Evolutionary conservation across 2,113 vertebrate genomes (phyloP).

Genomic region (Trochalopteron elliotii): DNA sequence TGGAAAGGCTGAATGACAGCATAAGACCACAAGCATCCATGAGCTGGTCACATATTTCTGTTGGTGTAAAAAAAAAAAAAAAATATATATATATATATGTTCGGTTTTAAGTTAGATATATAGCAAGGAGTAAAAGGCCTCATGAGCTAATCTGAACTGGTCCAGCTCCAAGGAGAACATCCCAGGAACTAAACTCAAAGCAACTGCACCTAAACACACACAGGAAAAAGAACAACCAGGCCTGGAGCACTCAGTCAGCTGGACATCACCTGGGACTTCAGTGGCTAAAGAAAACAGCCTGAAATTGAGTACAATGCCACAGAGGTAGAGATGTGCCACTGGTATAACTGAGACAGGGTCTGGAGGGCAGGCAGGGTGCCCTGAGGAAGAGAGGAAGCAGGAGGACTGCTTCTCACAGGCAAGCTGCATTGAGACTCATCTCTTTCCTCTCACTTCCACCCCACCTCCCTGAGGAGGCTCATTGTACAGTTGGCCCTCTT

Average conservation of each 20-base stretch:
- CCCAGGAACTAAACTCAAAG: not conserved
- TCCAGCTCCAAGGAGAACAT: not conserved
- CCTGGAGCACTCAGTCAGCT: not conserved
- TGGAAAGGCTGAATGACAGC: not conserved
- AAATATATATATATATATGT: not conserved
- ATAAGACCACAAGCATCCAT: not conserved
- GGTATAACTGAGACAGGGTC: not conserved
- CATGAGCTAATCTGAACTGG: not conserved
- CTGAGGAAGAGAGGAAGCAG: not conserved
- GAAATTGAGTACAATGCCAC: not conserved
- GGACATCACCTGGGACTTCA: not conserved
- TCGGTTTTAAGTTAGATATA: not conserved
- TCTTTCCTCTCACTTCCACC: not conserved
- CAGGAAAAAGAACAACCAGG: not conserved
- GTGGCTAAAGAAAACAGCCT: not conserved
- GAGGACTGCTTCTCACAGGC: not conserved
- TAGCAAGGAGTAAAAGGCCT: not conserved
- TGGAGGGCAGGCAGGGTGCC: not conserved
- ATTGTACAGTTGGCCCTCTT: not conserved
- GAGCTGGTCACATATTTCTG: not conserved
- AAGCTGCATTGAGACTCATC: accelerated
- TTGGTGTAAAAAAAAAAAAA: not conserved
- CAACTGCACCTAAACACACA: not conserved
- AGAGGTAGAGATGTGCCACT: not conserved
- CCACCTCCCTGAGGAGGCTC: not conserved